Base-by-base conservation (phyloP, 1,140 invertebrate genomes). In the Drosophila triauraria region DNA sequence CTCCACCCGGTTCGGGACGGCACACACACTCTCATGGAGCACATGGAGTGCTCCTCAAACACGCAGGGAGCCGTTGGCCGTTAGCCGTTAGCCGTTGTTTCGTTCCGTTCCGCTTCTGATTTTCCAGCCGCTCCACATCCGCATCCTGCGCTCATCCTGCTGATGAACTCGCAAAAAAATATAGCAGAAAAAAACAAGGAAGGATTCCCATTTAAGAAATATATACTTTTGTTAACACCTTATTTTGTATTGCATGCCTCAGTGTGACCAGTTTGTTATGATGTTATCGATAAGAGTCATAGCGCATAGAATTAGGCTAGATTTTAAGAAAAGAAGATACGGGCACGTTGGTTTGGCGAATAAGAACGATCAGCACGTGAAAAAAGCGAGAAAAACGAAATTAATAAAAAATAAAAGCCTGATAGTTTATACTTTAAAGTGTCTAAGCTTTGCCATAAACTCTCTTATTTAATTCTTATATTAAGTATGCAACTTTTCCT, bases 1-100 rank as follows among this genome's bases (percentile, higher is more conserved):
- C 30, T 40, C 10, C 17, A 27, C 48, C 32, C 43, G 54, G 53
- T 6, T 6, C 27, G 20, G 20, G 20, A 32, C 32, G 30, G 30
- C 30, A 30, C 8, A 40, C 25, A 59, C 27, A 46, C 40, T 17
- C 25, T 27, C 2, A 6, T 30, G 13, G 13, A 30, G 38, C 46
- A 40, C 32, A 30, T 86, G 58, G 62, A 86, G 82, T 82, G 75
- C 62, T 82, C 53, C 47, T 61, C 75, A 86, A 80, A 87, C 47
- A 77, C 56, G 76, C 30, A 74, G 80, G 56, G 48, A 51, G 69
- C 51, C 30, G 47, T 57, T 62, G 61, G 46, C 72, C 64, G 72
- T 48, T 64, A 30, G 25, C 35, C 35, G 35, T 38, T 38, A 38
- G 38, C 38, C 30, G 51, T 38, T 23, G 51, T 65, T 70, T 23